These are phyloP conservation scores for Climacteris rufus DNA, from an alignment of 2,113 vertebrate species.

Conservation along the genomic window DNA sequence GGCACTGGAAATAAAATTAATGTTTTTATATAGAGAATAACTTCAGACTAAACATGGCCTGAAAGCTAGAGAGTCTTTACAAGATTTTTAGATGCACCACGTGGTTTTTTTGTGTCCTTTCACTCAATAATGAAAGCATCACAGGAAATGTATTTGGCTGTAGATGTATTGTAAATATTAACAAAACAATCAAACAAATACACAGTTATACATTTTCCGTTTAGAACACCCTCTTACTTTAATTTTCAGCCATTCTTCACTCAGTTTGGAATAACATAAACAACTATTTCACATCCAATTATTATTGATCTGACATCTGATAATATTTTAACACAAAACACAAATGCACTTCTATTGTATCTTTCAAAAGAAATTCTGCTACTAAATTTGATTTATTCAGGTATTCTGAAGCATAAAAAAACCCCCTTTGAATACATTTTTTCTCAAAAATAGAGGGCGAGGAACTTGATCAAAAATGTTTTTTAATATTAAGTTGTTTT, in stretches of 20 bases:
- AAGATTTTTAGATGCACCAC: neutral
- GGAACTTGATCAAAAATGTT: neutral
- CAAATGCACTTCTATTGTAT: conserved; percentile 46
- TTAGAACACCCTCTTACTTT: conserved; percentile 44
- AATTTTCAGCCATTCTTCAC: conserved; percentile 66
- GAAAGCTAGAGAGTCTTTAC: neutral
- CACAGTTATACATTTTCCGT: neutral
- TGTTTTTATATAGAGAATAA: conserved; percentile 49
- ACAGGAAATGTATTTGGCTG: neutral
- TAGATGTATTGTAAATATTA: conserved; percentile 38
- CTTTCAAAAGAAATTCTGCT: conserved; percentile 46
- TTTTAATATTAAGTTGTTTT: neutral
- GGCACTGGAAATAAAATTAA: conserved; percentile 52
- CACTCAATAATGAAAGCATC: conserved; percentile 5
- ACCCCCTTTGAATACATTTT: conserved; percentile 12
- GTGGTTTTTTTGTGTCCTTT: conserved; percentile 7
- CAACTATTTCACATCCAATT: conserved; percentile 63
- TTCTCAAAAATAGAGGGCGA: neutral
- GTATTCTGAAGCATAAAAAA: neutral
- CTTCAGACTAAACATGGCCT: conserved; percentile 9
- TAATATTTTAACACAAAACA: conserved; percentile 55
- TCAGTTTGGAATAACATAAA: conserved; percentile 59
- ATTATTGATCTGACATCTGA: conserved; percentile 66
- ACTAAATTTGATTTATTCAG: conserved; percentile 38
- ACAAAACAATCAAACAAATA: conserved; percentile 30